Evolutionary conservation across 2,113 vertebrate genomes (phyloP).

Genomic region (Recurvirostra avosetta): DNA sequence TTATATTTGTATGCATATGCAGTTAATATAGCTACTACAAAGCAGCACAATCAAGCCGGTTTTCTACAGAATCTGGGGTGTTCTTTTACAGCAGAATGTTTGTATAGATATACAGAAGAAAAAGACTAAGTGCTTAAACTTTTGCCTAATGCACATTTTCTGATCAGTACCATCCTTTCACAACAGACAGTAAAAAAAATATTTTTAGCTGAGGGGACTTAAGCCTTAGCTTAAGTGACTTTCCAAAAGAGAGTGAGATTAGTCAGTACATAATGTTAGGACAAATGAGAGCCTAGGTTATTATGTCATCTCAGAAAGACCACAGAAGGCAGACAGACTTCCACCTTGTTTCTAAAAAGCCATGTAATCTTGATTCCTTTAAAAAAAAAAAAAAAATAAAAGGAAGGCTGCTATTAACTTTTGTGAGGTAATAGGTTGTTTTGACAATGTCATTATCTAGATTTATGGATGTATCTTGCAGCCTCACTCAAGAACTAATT

Average conservation of each 20-base stretch:
- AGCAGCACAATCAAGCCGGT: background rate
- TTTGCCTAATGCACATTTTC: background rate
- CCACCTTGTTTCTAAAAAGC: background rate
- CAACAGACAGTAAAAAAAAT: background rate
- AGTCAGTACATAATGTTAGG: background rate
- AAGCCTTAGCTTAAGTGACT: background rate
- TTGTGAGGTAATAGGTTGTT: background rate
- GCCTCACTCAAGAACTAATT: constrained; percentile 29
- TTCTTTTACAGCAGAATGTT: background rate
- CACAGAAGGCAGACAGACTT: background rate
- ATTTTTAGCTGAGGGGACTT: background rate
- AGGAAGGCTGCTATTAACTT: background rate
- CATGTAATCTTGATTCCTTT: background rate
- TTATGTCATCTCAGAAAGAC: background rate
- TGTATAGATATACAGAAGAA: background rate
- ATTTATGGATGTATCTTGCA: constrained; percentile 16
- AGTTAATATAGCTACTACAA: background rate
- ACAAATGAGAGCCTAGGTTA: background rate
- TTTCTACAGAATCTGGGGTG: background rate
- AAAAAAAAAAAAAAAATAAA: background rate
- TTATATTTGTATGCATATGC: background rate
- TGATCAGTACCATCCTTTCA: background rate
- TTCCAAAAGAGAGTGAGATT: background rate
- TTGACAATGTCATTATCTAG: constrained; percentile 12
- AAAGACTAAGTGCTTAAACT: background rate